phyloP scores from a whole-genome alignment of 2,888 invertebrate species.

The Eupsilia transversa region DNA sequence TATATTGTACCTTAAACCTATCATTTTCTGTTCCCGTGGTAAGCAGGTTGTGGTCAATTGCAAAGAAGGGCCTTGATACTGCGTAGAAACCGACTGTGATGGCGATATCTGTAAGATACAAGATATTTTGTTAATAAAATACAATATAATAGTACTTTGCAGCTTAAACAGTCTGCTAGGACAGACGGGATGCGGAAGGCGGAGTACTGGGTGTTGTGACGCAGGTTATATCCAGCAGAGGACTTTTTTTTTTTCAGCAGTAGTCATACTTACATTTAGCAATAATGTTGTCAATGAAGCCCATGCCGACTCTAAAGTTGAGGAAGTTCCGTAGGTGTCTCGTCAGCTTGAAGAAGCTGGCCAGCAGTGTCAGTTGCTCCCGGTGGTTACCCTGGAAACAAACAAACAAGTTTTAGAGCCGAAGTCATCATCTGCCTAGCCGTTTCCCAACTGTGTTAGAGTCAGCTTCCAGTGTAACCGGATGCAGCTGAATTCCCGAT shows the following conservation, averaged over 20 bases:
- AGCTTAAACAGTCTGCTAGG: background rate
- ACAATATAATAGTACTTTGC: background rate
- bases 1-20: conserved; percentile 92
- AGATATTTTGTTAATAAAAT: background rate
- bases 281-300: conserved; percentile 98
- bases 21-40: conserved; percentile 93
- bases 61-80: conserved; percentile 98
- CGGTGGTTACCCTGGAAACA: conserved; percentile 93
- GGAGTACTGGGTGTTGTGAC: background rate
- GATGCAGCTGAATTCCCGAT: background rate
- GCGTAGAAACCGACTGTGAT: conserved; percentile 99
- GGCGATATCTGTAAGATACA: conserved; percentile 93
- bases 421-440: background rate
- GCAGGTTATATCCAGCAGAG: background rate
- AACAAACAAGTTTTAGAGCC: background rate
- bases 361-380: conserved; percentile 96
- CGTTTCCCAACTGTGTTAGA: background rate
- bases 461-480: background rate
- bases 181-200: background rate
- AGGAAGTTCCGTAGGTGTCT: conserved; percentile 96
- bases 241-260: background rate
- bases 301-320: conserved; percentile 97
- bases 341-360: conserved; percentile 97
- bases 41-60: conserved; percentile 93
- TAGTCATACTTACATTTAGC: conserved; percentile 95